A percentile compares a stretch with the other conserved stretches of the same genome.
Conservation (phyloP, 1,140 invertebrate species). For the Drosophila kohkoa region DNA sequence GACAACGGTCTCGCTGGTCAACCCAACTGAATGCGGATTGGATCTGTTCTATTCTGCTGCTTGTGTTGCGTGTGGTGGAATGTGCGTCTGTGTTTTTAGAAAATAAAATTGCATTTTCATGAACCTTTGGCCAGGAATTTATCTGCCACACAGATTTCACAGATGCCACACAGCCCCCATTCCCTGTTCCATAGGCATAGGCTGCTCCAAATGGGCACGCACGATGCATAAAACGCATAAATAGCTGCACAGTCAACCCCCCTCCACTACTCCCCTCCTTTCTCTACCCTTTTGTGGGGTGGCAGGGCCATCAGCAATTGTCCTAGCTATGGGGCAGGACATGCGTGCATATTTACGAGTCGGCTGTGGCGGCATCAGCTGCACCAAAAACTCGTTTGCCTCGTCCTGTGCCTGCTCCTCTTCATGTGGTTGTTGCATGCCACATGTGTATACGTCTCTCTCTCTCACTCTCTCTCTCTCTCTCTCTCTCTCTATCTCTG, state of each 20-base stretch:
- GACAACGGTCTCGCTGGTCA: slow-evolving; percentile 68
- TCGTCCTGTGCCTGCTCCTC: slow-evolving; percentile 37
- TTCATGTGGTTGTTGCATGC: slow-evolving; percentile 30
- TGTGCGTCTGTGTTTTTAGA: slow-evolving; percentile 77
- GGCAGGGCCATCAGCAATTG: slow-evolving; percentile 45
- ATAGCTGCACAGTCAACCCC: slow-evolving; percentile 65
- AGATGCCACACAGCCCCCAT: neutral
- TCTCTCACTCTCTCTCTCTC: slow-evolving; percentile 8
- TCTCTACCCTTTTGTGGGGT: slow-evolving; percentile 6
- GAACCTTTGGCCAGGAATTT: slow-evolving; percentile 78
- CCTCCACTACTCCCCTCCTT: neutral
- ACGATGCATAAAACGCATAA: slow-evolving; percentile 80
- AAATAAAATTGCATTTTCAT: slow-evolving; percentile 84
- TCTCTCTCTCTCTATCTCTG: slow-evolving; percentile 10
- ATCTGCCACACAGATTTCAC: slow-evolving; percentile 78
- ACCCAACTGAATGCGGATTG: slow-evolving; percentile 40
- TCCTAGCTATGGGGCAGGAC: slow-evolving; percentile 60
- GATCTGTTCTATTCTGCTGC: slow-evolving; percentile 12
- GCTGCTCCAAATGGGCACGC: slow-evolving; percentile 67
- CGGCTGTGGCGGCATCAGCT: slow-evolving; percentile 78
- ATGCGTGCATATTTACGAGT: slow-evolving; percentile 83
- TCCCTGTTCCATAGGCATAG: neutral
- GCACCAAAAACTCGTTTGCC: slow-evolving; percentile 79
- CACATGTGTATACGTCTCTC: slow-evolving; percentile 6
- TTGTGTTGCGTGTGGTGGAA: slow-evolving; percentile 44